These are phyloP conservation scores for Lochmaea capreae DNA, from an alignment of 2,888 invertebrate species.

Conservation along the genomic window DNA sequence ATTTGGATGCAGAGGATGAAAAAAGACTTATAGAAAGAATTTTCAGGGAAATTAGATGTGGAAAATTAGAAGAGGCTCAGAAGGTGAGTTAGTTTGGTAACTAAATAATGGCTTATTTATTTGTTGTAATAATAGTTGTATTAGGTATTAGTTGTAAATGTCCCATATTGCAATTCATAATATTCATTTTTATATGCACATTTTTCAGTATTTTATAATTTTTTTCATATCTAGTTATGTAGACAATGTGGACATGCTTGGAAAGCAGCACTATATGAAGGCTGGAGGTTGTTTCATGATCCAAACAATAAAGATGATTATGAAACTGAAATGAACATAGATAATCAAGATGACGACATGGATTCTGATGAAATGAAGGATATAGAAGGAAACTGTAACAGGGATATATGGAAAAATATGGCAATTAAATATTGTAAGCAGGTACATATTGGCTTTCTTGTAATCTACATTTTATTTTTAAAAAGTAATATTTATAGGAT, in stretches of 20 bases:
- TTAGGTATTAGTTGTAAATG: background rate
- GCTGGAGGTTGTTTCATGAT: slow-evolving; percentile 91
- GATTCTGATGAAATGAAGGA: slow-evolving; percentile 50
- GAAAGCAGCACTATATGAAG: slow-evolving; percentile 90
- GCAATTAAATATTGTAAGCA: slow-evolving; percentile 70
- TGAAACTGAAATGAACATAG: slow-evolving; percentile 57
- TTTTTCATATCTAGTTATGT: slow-evolving; percentile 69
- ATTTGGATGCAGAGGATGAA: slow-evolving; percentile 89
- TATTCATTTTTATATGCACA: too few species aligned
- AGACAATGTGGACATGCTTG: slow-evolving; percentile 90
- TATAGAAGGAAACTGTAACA: slow-evolving; percentile 84
- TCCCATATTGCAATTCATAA: too few species aligned
- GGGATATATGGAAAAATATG: slow-evolving; percentile 83
- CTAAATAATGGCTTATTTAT: background rate
- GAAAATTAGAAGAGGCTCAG: slow-evolving; percentile 87
- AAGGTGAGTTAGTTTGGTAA: slow-evolving; percentile 62
- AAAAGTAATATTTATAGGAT: slow-evolving; percentile 58
- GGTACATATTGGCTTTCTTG: slow-evolving; percentile 41
- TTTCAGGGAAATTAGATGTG: slow-evolving; percentile 85
- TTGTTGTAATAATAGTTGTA: background rate
- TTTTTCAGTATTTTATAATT: background rate
- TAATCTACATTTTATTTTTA: too few species aligned
- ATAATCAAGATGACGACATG: slow-evolving; percentile 48
- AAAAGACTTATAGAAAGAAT: slow-evolving; percentile 71
- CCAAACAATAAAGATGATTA: slow-evolving; percentile 75